Base-by-base conservation (phyloP, 2,888 invertebrate species). In the Drosophila multiciliata region DNA sequence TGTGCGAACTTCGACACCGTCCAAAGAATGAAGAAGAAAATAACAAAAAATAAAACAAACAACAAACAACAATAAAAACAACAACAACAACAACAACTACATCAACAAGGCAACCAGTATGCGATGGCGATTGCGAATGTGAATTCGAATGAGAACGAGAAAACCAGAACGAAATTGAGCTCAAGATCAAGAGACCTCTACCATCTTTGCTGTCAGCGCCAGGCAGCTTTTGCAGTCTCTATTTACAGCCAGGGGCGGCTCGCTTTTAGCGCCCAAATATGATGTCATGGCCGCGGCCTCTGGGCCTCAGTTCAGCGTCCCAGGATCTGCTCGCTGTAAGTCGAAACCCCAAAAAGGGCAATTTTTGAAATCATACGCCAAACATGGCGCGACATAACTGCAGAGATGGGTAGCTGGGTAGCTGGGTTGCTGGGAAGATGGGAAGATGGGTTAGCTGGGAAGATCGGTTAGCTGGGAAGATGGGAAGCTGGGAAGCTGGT, bases 311-410 rank as follows among this genome's bases (percentile, higher is more conserved):
- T 45, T 49, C 26, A 36, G 48, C 35, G 35, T 23, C 60, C 32
- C 61, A 61, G 60, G 60, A 61, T 53, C 57, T 49, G 40, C 60
- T 58, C 66, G 71, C 85, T 88, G 87, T 87, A 87, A 87, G 87
- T 83, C 87, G 87, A 91, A 82, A 91, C 91, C 91, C 87, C 87
- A 87, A 88, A 88, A 88, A 91, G 90, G 87, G 87, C 87, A 91
- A 89, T 90, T 88, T 88, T 91, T 91, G 90, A 91, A 91, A 91
- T 88, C 87, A 91, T 88, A 88, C 78, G 90, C 90, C 91, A 90
- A 90, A 85, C 86, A 90, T 90, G 91, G 91, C 90, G 86, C 85
- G 89, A 89, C 85, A 86, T 90, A 87, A 89, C 90, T 89, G 91
- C 73, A 70, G 82, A 61, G 57, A 35, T 64, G 57, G 59, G 58